Percentiles rank a stretch among this genome's conserved stretches.
These are phyloP conservation scores for Excalfactoria chinensis DNA, from an alignment of 2,113 vertebrate species.

Conservation along the genomic window DNA sequence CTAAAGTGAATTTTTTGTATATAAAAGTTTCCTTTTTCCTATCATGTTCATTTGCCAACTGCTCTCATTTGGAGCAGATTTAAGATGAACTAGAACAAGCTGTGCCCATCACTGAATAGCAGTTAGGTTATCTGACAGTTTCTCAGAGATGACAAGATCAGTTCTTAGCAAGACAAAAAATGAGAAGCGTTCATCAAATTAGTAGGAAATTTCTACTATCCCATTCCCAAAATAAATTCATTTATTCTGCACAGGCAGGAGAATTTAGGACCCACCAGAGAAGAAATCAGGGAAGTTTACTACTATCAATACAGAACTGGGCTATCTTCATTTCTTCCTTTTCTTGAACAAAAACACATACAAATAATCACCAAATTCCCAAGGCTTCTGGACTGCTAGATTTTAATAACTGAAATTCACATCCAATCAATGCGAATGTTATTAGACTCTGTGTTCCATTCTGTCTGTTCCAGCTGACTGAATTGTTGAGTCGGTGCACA, in stretches of 20 bases:
- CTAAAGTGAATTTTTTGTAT: no score
- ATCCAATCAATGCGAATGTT: slow-evolving; percentile 36
- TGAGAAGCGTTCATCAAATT: neutral
- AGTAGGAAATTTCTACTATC: neutral
- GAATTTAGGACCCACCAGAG: neutral
- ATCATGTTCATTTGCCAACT: neutral
- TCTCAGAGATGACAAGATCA: neutral
- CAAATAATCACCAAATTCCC: neutral
- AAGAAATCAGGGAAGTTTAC: neutral
- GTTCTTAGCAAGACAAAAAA: neutral
- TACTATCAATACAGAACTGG: neutral
- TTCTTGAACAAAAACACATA: neutral
- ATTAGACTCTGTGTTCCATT: neutral
- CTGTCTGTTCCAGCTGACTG: slow-evolving; percentile 20
- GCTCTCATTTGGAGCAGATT: neutral
- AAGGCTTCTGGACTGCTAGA: neutral
- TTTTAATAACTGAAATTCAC: slow-evolving; percentile 7
- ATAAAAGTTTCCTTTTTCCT: neutral
- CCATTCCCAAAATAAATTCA: neutral
- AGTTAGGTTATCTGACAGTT: neutral
- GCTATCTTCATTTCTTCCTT: neutral
- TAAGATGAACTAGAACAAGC: neutral
- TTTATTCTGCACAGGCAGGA: neutral
- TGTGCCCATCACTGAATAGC: neutral
- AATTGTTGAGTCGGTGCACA: neutral